Evolutionary conservation across 2,797 vertebrate species (phyloP), one percentile per base, ranked within the genome.

Genomic region (Vipera latastei): DNA sequence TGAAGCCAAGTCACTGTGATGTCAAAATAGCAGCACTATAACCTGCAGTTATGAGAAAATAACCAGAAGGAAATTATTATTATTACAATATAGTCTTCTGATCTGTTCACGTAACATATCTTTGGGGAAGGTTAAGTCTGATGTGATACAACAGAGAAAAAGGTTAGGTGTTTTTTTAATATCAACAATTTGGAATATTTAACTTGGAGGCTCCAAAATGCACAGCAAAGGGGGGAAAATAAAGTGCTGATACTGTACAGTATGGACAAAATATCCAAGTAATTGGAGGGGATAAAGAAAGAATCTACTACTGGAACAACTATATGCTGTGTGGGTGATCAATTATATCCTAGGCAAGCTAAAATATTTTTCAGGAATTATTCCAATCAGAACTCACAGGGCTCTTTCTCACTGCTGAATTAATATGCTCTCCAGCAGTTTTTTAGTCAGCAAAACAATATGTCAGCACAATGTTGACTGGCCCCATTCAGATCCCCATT

Each of bases 11-110:
- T 51, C 86, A 90, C 13, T 59, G 32, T 44, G 78, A 61, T 25
- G 26, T 22, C 87, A 59, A 55, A 4, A 86, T 20, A 38, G 20
- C 28, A 73, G 25, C 14, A 89, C 0, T 25, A 20, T 25, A 0
- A 2, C 25, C 90, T 32, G 32, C 5, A 86, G 26, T 86, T 90
- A 63, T 48, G 65, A 9, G 3, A 55, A 1, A 7, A 26, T 91
- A 32, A 78, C 63, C 12, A 28, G 22, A 86, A 83, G 55, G 86
- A 61, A 89, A 28, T 63, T 90, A 85, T 78, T 53, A 53, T 53
- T 11, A 59, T 69, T 59, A 69, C 25, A 89, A 4, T 9, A 57
- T 25, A 89, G 20, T 25, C 2, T 1, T 28, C 12, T 78, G 18
- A 89, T 12, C 59, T 51, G 26, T n/a, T 6, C 38, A 14, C 44